Evolutionary conservation across 2,888 invertebrate species (phyloP).

Genomic region (Endomychus coccineus): DNA sequence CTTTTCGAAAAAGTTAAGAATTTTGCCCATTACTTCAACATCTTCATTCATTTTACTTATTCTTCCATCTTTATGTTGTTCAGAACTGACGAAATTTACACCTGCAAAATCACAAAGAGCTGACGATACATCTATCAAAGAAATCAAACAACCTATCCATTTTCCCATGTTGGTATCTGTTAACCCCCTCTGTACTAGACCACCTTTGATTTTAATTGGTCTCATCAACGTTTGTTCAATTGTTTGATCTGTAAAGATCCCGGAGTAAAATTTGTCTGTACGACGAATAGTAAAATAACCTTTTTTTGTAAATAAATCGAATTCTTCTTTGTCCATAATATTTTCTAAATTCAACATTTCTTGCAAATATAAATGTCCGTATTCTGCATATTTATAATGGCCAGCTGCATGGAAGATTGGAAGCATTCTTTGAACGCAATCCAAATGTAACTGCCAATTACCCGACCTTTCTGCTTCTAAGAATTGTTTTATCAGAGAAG

Average conservation of each 20-base stretch:
- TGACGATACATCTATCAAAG: too few relatives aligned
- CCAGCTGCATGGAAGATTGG: conserved; percentile 21
- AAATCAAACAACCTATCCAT: too few relatives aligned
- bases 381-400: conserved; percentile 34
- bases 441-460: conserved; percentile 26
- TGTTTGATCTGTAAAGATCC: conserved; percentile 22
- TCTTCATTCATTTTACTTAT: too few relatives aligned
- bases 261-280: conserved; percentile 23
- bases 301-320: conserved; percentile 17
- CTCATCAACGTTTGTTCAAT: too few relatives aligned
- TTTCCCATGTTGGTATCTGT: too few relatives aligned
- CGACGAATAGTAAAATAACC: conserved; percentile 14
- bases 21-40: too few relatives aligned
- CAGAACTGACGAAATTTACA: too few relatives aligned
- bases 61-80: too few relatives aligned
- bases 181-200: too few relatives aligned
- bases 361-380: conserved; percentile 34
- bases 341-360: conserved; percentile 29
- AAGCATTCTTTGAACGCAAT: conserved; percentile 12
- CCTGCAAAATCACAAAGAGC: too few relatives aligned
- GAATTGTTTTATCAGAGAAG: conserved; percentile 27
- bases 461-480: conserved; percentile 29
- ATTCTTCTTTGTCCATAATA: conserved; percentile 21
- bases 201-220: too few relatives aligned
- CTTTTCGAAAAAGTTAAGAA: too few relatives aligned